Evolutionary conservation across 2,113 vertebrate species (phyloP), one percentile per base, ranked within the genome.

Genomic region (Hypomesus transpacificus): DNA sequence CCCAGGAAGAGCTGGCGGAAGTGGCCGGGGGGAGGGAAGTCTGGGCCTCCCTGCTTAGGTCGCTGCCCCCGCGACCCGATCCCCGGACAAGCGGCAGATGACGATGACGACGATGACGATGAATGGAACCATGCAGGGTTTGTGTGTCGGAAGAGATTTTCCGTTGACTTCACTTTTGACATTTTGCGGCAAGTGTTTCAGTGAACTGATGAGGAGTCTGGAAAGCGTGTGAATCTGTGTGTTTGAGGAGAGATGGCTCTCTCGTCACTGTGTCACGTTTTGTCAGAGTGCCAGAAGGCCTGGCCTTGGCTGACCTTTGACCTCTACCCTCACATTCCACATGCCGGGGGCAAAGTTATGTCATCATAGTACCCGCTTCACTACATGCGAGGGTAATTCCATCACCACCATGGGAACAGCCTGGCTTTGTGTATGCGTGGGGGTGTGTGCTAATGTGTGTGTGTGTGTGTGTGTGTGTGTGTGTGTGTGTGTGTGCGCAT

Each of bases 271-370:
- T 70, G 59, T 79, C 75, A 73, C 51, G 70, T 72, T 78, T 77
- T 3, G 9, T 86, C 88, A 84, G 80, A 82, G 82, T 72, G 39
- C 39, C 87, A 76, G 86, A 90, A 89, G 88, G 86, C 69, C 31
- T 39, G 62, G 69, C 73, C 67, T 28, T 26, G 11, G 28, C 24
- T 78, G 89, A 90, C 87, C 86, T 90, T 83, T 85, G 79, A 75
- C 74, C 80, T 78, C 70, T 79, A 73, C 56, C 72, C 84, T 80
- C 79, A 58, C 87, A 91, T 90, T 87, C 86, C 81, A 82, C 39
- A 14, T 71, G 80, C 74, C 22, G 78, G 78, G 80, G 86, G 80
- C 87, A 82, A 78, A n/a, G 76, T 78, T 79, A 75, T 80, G 81
- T 83, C 79, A 84, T 79, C 76, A 75, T 79, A 84, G 81, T 63